Evolutionary conservation across 1,140 invertebrate species (phyloP).

Genomic region (Ridgeia piscesae): DNA sequence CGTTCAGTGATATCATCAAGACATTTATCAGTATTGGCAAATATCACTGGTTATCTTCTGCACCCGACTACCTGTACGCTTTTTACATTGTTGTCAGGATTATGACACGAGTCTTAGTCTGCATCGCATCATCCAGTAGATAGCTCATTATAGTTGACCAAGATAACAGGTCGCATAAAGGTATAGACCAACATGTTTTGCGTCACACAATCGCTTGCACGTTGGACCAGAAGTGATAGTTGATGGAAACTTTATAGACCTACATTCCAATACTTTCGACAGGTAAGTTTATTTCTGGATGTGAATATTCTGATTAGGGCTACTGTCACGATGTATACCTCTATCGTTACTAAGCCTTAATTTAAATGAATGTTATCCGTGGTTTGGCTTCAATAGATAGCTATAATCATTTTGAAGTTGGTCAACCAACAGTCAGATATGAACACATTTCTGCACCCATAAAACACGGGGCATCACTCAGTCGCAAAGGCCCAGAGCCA

Average conservation of each 20-base stretch:
- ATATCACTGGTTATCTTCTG: not conserved
- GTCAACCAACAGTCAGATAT: too few relatives aligned
- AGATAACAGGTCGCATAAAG: not conserved
- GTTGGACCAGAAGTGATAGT: not conserved
- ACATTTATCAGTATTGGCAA: not conserved
- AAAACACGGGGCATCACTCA: not conserved
- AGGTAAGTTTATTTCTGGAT: not conserved
- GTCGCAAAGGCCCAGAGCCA: not conserved
- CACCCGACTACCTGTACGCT: not conserved
- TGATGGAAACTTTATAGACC: not conserved
- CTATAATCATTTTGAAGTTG: not conserved
- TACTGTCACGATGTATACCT: not conserved
- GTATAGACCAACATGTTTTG: not conserved
- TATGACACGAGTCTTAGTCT: not conserved
- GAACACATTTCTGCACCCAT: not conserved
- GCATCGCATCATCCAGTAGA: too few relatives aligned
- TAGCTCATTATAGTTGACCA: not conserved
- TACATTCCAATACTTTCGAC: too few relatives aligned
- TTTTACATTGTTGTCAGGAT: not conserved
- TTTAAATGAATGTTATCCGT: not conserved
- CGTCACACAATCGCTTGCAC: not conserved
- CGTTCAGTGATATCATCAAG: too few relatives aligned
- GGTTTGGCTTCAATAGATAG: not conserved
- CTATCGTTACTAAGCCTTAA: too few relatives aligned
- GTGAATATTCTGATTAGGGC: too few relatives aligned